Base-by-base conservation (phyloP, 2,113 vertebrate species). In the Solea solea region DNA sequence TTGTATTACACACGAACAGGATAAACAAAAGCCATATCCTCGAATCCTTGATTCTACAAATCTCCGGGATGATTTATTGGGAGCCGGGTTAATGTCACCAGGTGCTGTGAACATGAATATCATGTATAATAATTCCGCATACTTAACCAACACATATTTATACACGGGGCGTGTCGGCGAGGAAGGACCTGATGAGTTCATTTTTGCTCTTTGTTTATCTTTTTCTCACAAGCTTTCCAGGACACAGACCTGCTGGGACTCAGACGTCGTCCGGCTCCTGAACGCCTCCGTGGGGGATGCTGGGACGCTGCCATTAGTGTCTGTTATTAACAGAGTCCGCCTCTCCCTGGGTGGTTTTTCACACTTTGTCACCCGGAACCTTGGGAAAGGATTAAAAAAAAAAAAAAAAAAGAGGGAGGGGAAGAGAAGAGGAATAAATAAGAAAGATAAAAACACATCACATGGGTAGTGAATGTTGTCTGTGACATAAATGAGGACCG, bases 341-440 rank as follows among this genome's bases (percentile, higher is more conserved):
- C 95, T 87, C 14, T 97, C 95, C 72, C 94, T 94, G 28, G 88
- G 52, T 0, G 90, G 52, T 64, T 95, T 97, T 51, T 98, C 98
- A 78, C 95, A 95, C 88, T 98, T 98, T 0, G 96, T 98, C 63
- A 99, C 98, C 39, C 96, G 93, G 84, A 99, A 99, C 83, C 98
- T 99, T 78, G 44, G 15, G 2, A 12, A 27, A 41, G 0, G 16
- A 8, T 1, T 50, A 56, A 54, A 16, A 41, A 13, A 45, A 39
- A 14, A 48, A 7, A 57, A 11, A 60, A 6, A 44, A 8, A 49
- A n/a, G 41, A 44, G 5, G 41, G 5, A 10, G 59, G 27, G 8
- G 16, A 56, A 10, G 12, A 48, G 14, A 14, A 13, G 14, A 10
- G 9, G 8, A 45, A 10, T 45, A 45, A 45, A 45, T 13, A 45